A percentile compares a stretch with the other conserved stretches of the same genome.
Conservation (phyloP, 2,797 vertebrate genomes). For the Xenopus petersii region DNA sequence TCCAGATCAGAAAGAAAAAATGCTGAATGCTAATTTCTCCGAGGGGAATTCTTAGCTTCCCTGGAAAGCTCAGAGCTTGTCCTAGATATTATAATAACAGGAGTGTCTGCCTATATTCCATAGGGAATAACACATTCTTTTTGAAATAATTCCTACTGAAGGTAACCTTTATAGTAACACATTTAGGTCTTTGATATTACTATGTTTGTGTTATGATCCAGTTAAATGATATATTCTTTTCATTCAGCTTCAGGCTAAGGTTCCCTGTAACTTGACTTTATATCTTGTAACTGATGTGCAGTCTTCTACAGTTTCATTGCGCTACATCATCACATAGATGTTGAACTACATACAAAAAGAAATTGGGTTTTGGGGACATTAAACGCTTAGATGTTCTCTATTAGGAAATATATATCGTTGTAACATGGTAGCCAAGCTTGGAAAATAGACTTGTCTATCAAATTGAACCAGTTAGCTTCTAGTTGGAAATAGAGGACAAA, state of each 20-base stretch:
- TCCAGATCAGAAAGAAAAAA: slow-evolving; percentile 20
- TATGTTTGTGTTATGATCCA: slow-evolving; percentile 28
- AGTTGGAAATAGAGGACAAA: too few relatives aligned
- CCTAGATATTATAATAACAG: slow-evolving; percentile 36
- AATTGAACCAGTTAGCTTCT: too few relatives aligned
- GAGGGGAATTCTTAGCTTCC: slow-evolving; percentile 23
- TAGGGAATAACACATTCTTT: slow-evolving; percentile 23
- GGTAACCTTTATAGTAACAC: slow-evolving; percentile 14
- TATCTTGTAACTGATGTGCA: too few relatives aligned
- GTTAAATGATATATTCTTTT: slow-evolving; percentile 4
- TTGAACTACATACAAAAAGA: too few relatives aligned
- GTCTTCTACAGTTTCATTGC: too few relatives aligned
- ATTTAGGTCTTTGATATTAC: slow-evolving; percentile 23
- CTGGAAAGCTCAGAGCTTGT: slow-evolving; percentile 21
- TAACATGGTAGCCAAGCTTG: too few relatives aligned
- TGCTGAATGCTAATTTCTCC: slow-evolving; percentile 23
- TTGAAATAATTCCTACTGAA: slow-evolving; percentile 36
- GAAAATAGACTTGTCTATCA: too few relatives aligned
- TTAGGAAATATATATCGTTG: too few relatives aligned
- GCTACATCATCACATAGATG: too few relatives aligned
- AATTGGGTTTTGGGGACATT: too few relatives aligned
- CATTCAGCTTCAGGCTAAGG: slow-evolving; percentile 1
- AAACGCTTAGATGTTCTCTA: too few relatives aligned
- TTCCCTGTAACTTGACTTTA: slow-evolving; percentile 3
- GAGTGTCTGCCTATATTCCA: slow-evolving; percentile 12